Conservation (phyloP, 2,113 vertebrate genomes). For the Platichthys stellatus region DNA sequence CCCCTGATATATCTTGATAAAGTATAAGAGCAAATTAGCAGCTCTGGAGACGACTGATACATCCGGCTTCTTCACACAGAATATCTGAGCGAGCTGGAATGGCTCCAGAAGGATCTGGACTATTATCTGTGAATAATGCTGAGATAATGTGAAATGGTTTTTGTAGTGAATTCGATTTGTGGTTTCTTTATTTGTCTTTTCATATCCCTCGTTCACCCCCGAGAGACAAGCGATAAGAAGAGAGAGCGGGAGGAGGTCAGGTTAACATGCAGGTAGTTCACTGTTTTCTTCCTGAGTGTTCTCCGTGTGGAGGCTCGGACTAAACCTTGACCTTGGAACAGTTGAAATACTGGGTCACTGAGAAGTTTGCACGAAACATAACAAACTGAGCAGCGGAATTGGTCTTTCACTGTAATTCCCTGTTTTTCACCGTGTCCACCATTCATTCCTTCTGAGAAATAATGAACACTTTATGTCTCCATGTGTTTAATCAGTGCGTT, state of each 20-base stretch:
- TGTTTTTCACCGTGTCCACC: neutral
- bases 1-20: neutral
- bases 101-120: neutral
- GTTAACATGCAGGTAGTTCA: neutral
- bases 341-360: slow-evolving; percentile 1
- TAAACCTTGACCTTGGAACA: neutral
- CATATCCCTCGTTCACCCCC: neutral
- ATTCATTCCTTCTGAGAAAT: neutral
- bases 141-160: neutral
- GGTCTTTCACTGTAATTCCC: neutral
- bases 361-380: slow-evolving; percentile 8
- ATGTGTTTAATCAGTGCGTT: neutral
- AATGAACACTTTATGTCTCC: neutral
- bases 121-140: neutral
- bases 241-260: neutral
- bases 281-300: neutral
- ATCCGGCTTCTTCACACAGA: neutral
- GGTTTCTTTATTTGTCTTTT: neutral
- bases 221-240: neutral
- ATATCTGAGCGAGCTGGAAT: neutral
- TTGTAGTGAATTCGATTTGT: neutral
- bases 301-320: neutral
- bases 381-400: neutral
- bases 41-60: neutral
- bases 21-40: neutral